These are phyloP conservation scores for Heliconius nattereri DNA, from an alignment of 1,140 invertebrate species.

Conservation along the genomic window DNA sequence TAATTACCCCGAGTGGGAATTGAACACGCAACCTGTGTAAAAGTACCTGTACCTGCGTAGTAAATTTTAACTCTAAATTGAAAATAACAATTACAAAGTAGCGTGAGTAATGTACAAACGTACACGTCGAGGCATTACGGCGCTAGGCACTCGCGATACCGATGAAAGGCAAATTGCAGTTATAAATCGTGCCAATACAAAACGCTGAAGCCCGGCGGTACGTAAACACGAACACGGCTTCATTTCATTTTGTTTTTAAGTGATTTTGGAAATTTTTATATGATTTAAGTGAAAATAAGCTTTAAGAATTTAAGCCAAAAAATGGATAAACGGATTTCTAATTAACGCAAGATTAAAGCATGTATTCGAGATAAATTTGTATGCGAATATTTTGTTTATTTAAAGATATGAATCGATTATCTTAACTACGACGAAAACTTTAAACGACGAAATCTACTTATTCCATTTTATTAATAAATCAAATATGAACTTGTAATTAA, in stretches of 20 bases:
- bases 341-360: too few species aligned
- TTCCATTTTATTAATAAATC: too few species aligned
- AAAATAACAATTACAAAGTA: conserved; percentile 9
- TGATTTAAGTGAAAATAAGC: not conserved
- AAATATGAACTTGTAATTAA: not conserved
- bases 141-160: conserved; percentile 13
- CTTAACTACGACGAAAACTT: too few species aligned
- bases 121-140: not conserved
- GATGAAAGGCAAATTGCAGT: conserved; percentile 36
- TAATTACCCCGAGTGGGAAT: too few species aligned
- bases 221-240: conserved; percentile 24
- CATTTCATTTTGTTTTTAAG: not conserved
- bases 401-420: too few species aligned
- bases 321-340: not conserved
- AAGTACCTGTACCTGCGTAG: too few species aligned
- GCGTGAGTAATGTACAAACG: not conserved
- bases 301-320: not conserved
- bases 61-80: not conserved
- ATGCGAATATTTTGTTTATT: too few species aligned
- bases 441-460: too few species aligned
- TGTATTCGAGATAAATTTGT: too few species aligned
- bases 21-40: too few species aligned
- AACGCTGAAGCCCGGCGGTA: not conserved
- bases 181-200: conserved; percentile 35
- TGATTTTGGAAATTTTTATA: not conserved